A percentile compares a stretch with the other conserved stretches of the same genome.
Evolutionary conservation across 2,797 vertebrate species (phyloP).

Genomic region (Gallinago solitaria): DNA sequence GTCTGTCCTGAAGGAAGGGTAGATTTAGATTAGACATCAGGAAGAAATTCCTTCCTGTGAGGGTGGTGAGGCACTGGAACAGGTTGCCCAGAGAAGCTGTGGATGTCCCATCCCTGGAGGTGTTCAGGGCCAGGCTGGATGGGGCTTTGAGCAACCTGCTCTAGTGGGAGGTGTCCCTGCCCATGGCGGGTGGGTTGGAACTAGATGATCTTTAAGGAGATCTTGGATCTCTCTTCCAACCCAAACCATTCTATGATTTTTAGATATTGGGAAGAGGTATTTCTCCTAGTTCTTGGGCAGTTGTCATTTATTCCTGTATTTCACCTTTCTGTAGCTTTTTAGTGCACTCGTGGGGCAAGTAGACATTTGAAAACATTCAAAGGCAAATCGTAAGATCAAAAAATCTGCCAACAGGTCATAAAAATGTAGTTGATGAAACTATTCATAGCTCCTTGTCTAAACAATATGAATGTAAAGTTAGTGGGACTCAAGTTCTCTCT

Average conservation of each 20-base stretch:
- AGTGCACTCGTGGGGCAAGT: neutral
- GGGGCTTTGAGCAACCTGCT: neutral
- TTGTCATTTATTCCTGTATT: neutral
- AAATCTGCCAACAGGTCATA: neutral
- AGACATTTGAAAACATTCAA: neutral
- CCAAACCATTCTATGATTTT: neutral
- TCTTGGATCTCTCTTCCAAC: neutral
- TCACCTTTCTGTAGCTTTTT: neutral
- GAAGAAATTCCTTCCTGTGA: neutral
- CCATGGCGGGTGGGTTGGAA: neutral
- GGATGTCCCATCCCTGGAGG: neutral
- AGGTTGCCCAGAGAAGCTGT: neutral
- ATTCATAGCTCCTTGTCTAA: neutral
- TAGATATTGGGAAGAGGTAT: neutral
- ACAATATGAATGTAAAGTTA: neutral
- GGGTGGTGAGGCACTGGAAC: neutral
- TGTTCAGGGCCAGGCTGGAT: neutral
- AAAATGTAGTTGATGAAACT: neutral
- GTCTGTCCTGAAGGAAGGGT: neutral
- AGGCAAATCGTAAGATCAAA: neutral
- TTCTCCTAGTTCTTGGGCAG: neutral
- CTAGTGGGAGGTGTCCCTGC: neutral
- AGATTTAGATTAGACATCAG: neutral
- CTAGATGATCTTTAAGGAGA: neutral
- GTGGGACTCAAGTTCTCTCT: neutral